Percentiles rank a stretch among this genome's conserved stretches.
phyloP scores from a whole-genome alignment of 2,888 invertebrate species.

The Tridacna crocea region DNA sequence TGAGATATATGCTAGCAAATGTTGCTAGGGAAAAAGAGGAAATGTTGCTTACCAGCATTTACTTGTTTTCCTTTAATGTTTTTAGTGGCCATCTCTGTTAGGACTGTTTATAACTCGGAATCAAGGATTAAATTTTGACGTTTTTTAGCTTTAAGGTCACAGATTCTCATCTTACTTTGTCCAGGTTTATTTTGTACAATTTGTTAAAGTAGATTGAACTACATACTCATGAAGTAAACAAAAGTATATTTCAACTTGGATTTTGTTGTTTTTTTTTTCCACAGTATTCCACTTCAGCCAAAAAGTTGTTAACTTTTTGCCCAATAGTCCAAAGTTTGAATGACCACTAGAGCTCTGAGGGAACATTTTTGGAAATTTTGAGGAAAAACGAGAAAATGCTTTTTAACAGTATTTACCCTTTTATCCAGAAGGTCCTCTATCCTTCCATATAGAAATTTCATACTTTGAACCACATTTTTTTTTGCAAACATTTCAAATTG shows the following conservation, averaged over 20 bases:
- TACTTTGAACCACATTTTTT: not conserved
- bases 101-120: too few relatives aligned
- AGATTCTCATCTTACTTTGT: not conserved
- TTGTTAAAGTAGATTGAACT: slow-evolving; percentile 24
- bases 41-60: too few relatives aligned
- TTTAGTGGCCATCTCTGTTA: too few relatives aligned
- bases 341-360: too few relatives aligned
- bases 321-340: not conserved
- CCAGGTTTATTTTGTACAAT: slow-evolving; percentile 19
- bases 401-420: not conserved
- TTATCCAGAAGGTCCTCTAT: not conserved
- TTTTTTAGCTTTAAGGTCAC: not conserved
- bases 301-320: too few relatives aligned
- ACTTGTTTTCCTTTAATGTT: too few relatives aligned
- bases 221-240: slow-evolving; percentile 36
- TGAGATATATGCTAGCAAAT: too few relatives aligned
- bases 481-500: too few relatives aligned
- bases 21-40: too few relatives aligned
- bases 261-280: not conserved
- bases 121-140: not conserved
- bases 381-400: not conserved
- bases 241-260: slow-evolving; percentile 37
- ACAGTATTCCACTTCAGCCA: not conserved
- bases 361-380: too few relatives aligned
- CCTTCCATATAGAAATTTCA: not conserved